Base-by-base conservation (phyloP, 2,888 invertebrate species). In the Pyralis farinalis region DNA sequence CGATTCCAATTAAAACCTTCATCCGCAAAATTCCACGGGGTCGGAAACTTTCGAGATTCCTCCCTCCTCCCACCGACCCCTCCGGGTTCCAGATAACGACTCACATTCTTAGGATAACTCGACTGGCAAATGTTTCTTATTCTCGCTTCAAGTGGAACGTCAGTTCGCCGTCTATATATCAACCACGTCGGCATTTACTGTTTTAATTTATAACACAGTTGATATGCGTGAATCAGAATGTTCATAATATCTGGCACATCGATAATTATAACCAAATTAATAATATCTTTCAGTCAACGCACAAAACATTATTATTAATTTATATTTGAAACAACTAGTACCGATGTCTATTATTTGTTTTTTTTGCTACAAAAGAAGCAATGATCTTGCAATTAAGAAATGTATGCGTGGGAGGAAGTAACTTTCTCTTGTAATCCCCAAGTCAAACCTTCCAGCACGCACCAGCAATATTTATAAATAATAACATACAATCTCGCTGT, bases 1-100 rank as follows among this genome's bases (percentile, higher is more conserved):
- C 69, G 78, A 76, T 80, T 79, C 83, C 79, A 87, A 88, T 87
- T 88, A 87, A 87, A 85, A 76, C 85, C 76, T 72, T 82, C 79
- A 82, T 80, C 82, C 85, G 73, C 82, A 81, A 80, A 80, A 87
- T 86, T 81, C 85, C 83, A 58, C 65, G 58, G 76, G 73, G 73
- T 69, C 69, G 70, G 71, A 72, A 83, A 83, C 70, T 83, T 85
- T 71, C 61, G 63, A 68, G 69, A 73, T 68, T 73, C 71, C 71
- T 54, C 58, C 58, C 53, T 42, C 53, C 49, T 40, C 49, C 58
- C 54, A 29, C 21, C 43, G 46, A 36, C 33, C 38, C 48, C 43
- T 40, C 29, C 39, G 32, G 47, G 54, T 51, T 51, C 42, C 50
- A 39, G 46, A 42, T 40, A 46, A 40, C 63, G 43, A 45, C 62